These are phyloP conservation scores for Gastrophysa polygoni DNA, from an alignment of 2,888 invertebrate species.

Conservation along the genomic window DNA sequence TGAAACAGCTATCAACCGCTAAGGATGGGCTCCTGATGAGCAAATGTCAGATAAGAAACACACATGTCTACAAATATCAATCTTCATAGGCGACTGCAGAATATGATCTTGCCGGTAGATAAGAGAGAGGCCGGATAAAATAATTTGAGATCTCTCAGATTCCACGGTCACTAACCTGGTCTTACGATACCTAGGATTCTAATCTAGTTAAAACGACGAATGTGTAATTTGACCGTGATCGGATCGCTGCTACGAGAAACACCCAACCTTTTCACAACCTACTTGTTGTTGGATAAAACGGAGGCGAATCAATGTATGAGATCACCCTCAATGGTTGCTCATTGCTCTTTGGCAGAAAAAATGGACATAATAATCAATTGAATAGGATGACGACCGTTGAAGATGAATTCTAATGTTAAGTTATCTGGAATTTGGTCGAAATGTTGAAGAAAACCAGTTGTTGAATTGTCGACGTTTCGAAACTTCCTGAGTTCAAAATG, in stretches of 20 bases:
- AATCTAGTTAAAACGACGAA: constrained; percentile 31
- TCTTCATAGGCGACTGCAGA: constrained; percentile 46
- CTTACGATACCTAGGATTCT: constrained; percentile 30
- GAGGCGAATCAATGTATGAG: no score
- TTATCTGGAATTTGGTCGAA: no score
- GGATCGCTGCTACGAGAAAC: constrained; percentile 5
- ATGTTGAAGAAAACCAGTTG: no score
- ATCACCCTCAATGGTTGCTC: no score
- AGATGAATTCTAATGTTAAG: no score
- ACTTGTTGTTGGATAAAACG: no score
- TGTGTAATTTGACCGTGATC: constrained; percentile 31
- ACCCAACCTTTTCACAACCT: neutral
- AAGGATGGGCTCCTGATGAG: constrained; percentile 39
- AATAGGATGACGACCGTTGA: no score
- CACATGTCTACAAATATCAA: constrained; percentile 42
- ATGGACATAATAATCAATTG: no score
- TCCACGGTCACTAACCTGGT: constrained; percentile 34
- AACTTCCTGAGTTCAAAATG: no score
- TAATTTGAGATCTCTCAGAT: constrained; percentile 41
- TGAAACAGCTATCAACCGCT: constrained; percentile 8
- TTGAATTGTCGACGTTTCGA: no score
- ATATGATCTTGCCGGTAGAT: constrained; percentile 40
- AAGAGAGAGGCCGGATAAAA: constrained; percentile 32
- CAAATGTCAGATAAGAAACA: constrained; percentile 39
- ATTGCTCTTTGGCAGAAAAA: no score